Conservation (phyloP, 2,888 invertebrate genomes). For the Diogma glabrata region DNA sequence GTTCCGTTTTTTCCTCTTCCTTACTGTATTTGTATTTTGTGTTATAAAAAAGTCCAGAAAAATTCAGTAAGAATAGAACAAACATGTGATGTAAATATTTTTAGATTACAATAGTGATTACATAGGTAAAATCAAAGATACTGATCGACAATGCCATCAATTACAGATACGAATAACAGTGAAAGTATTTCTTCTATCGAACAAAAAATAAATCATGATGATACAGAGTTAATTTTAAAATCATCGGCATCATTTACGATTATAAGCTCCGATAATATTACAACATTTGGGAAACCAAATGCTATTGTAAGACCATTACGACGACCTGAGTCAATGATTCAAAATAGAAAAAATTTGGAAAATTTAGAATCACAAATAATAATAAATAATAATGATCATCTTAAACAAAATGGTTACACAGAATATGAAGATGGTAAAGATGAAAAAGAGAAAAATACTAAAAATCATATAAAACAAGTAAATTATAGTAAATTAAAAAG, state of each 20-base stretch:
- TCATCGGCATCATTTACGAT: constrained; percentile 37
- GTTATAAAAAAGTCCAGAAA: no score
- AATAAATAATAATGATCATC: no score
- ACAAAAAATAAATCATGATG: no score
- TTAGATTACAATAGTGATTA: no score
- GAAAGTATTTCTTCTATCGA: no score
- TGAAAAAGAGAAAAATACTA: constrained; percentile 1
- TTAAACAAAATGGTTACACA: no score
- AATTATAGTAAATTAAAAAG: constrained; percentile 39
- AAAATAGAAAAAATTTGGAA: constrained; percentile 10
- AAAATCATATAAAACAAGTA: constrained; percentile 14
- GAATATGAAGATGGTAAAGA: not conserved
- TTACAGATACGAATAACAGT: not conserved
- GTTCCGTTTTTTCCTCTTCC: no score
- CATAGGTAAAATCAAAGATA: no score
- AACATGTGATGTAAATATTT: no score
- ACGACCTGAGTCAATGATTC: constrained; percentile 24
- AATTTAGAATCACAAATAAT: not conserved
- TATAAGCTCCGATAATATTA: constrained; percentile 21
- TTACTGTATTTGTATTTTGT: no score
- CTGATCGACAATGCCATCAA: constrained; percentile 4
- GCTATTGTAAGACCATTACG: constrained; percentile 44
- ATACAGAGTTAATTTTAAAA: no score
- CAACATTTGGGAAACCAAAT: constrained; percentile 37
- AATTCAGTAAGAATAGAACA: no score